Evolutionary conservation across 2,113 vertebrate species (phyloP), one percentile per base, ranked within the genome.

Genomic region (Deroptyus accipitrinus): DNA sequence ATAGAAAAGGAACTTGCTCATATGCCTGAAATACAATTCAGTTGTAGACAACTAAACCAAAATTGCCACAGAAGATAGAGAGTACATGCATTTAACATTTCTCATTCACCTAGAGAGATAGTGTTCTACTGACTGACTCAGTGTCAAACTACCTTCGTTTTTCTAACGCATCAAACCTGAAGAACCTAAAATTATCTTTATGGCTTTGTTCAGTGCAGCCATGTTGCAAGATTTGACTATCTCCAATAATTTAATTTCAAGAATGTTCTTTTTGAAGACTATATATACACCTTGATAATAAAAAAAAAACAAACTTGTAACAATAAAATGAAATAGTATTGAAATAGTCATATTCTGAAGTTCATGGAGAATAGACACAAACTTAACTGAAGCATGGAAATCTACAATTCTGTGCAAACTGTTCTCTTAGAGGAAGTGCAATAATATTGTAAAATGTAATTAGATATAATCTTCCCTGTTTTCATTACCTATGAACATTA

Each of bases 401-500:
- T 39, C 80, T 37, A 88, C 24, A 67, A 42, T 83, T 96, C 83
- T n/a, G 10, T 87, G 78, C 70, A 97, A 97, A 97, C 92, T 67
- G 41, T 49, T 81, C 77, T 72, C 11, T 95, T 94, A 86, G 24
- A 74, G 90, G 86, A 96, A 96, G 69, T 62, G 27, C 79, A 93
- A 82, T 92, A 92, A 76, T 91, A 83, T 42, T 97, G 77, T 94
- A 96, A 95, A 94, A 94, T 79, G 92, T 96, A 98, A 98, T 97
- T 97, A 98, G 92, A 98, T 86, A 67, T 57, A 96, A 97, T 97
- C 96, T 94, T 95, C 86, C 88, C 49, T 90, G 91, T 97, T 94
- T 98, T 97, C 95, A 95, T 97, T 96, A 97, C 90, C 95, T 97
- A 96, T 97, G 97, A 98, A 97, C 92, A 96, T 98, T 97, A 97